Evolutionary conservation across 1,140 invertebrate species (phyloP).

Genomic region (Achatina immaculata): DNA sequence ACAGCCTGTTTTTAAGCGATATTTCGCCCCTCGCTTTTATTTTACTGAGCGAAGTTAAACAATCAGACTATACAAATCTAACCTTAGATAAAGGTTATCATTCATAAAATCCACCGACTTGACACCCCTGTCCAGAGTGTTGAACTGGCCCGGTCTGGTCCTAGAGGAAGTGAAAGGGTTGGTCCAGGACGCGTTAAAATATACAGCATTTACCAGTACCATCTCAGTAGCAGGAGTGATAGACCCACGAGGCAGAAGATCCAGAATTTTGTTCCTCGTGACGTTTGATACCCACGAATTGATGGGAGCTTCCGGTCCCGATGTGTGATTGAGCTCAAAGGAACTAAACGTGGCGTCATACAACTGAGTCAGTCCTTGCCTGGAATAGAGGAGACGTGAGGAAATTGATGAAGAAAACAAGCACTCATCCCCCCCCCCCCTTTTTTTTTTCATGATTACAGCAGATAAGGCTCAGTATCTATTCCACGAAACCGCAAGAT

Average conservation of each 20-base stretch:
- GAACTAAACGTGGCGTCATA: constrained; percentile 10
- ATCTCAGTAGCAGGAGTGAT: background rate
- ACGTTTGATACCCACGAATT: constrained; percentile 36
- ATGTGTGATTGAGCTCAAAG: constrained; percentile 1
- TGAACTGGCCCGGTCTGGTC: constrained; percentile 73
- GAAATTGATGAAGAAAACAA: too few relatives aligned
- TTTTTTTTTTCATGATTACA: too few relatives aligned
- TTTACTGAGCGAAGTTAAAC: too few relatives aligned
- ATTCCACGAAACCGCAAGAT: too few relatives aligned
- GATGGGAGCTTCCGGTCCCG: constrained; percentile 27
- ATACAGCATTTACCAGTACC: constrained; percentile 70
- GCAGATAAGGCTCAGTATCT: too few relatives aligned
- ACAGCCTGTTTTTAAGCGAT: too few relatives aligned
- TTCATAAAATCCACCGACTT: background rate
- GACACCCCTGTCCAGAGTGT: background rate
- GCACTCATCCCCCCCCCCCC: too few relatives aligned
- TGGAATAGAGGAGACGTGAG: background rate
- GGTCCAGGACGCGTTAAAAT: constrained; percentile 84
- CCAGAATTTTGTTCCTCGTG: constrained; percentile 20
- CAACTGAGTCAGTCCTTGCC: background rate
- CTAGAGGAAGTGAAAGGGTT: constrained; percentile 75
- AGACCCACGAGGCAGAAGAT: constrained; percentile 1
- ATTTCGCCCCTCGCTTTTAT: too few relatives aligned
- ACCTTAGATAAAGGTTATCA: too few relatives aligned
- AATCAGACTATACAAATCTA: too few relatives aligned